Conservation (phyloP, 2,113 vertebrate genomes). For the Trematomus loennbergii region DNA sequence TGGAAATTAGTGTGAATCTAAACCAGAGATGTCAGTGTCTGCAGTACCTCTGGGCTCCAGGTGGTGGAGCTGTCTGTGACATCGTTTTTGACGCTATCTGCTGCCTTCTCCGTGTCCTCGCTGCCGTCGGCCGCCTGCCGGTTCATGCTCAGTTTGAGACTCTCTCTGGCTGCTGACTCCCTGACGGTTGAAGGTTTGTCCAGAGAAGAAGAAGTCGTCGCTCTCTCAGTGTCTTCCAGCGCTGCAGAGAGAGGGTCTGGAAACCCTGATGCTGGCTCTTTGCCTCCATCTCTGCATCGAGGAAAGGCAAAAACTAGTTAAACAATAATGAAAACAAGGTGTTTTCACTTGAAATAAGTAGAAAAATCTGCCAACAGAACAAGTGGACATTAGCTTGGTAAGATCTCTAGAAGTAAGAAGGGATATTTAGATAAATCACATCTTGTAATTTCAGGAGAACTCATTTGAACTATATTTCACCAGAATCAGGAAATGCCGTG, state of each 20-base stretch:
- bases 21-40: not conserved
- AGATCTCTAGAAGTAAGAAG: no score
- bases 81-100: constrained; percentile 81
- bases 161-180: constrained; percentile 39
- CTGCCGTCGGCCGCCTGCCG: constrained; percentile 73
- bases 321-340: no score
- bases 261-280: constrained; percentile 74
- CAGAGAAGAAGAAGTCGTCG: constrained; percentile 67
- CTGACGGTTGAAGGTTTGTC: constrained; percentile 47
- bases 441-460: no score
- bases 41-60: constrained; percentile 91
- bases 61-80: constrained; percentile 87
- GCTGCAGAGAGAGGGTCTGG: constrained; percentile 79
- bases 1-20: no score
- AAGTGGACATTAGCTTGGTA: no score
- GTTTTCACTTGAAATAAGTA: no score
- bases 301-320: constrained; percentile 7
- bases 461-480: no score
- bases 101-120: constrained; percentile 77
- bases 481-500: no score
- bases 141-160: constrained; percentile 27
- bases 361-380: no score
- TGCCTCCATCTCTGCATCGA: constrained; percentile 83
- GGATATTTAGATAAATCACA: no score
- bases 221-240: constrained; percentile 52